Evolutionary conservation across 2,888 invertebrate species (phyloP).

Genomic region (Dasypogon diadema): DNA sequence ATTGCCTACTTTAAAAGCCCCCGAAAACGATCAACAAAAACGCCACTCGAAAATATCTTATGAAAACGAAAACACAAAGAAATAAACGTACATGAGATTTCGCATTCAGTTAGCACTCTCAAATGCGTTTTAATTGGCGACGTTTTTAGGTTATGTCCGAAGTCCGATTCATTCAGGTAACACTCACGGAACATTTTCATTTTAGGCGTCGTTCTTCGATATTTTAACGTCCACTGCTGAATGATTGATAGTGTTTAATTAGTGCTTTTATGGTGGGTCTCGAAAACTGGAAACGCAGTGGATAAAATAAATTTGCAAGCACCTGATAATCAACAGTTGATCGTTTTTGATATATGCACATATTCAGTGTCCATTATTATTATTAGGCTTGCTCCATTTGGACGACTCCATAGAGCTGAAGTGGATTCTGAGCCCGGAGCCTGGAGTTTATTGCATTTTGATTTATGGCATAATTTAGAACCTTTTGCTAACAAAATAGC

Average conservation of each 20-base stretch:
- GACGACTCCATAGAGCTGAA: too few species aligned
- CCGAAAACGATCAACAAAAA: neutral
- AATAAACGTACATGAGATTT: neutral
- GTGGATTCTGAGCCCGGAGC: too few species aligned
- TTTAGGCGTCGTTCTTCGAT: neutral
- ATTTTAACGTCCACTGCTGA: conserved; percentile 2
- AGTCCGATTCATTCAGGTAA: neutral
- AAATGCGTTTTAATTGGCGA: conserved; percentile 20
- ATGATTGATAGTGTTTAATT: conserved; percentile 32
- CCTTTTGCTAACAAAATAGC: too few species aligned
- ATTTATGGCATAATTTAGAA: too few species aligned
- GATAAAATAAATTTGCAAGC: neutral
- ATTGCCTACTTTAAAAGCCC: neutral
- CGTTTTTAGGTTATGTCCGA: conserved; percentile 13
- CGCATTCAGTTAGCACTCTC: conserved; percentile 37
- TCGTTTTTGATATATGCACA: neutral
- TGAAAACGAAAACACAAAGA: neutral
- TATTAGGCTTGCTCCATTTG: too few species aligned
- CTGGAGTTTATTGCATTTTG: too few species aligned
- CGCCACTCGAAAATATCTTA: neutral
- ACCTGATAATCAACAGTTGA: neutral
- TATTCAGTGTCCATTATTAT: too few species aligned
- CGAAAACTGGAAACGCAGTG: neutral
- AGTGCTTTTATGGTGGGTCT: conserved; percentile 1
- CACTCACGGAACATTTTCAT: conserved; percentile 1